Evolutionary conservation across 2,113 vertebrate species (phyloP), one percentile per base, ranked within the genome.

Genomic region (Muscicapa adusta): DNA sequence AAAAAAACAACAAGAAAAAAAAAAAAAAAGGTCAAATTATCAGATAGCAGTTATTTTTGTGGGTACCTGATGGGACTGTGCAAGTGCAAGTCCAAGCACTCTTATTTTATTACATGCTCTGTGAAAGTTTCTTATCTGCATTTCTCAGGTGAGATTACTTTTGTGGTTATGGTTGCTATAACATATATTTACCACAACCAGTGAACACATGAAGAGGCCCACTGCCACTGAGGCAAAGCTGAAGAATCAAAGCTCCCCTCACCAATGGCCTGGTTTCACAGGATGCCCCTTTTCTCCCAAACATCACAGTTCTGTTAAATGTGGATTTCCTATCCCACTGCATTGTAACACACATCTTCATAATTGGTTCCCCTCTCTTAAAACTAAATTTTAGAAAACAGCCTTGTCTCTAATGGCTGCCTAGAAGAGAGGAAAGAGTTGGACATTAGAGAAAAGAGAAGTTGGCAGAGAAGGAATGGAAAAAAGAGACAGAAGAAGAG

Each of bases 41-140:
- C 36, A 74, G 53, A n/a, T 29, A 53, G 58, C 34, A 91, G 42
- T 8, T 57, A 54, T 34, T 93, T 78, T 61, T 20, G 24, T 72
- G 60, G 51, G 28, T 36, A 74, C 67, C 63, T 66, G 45, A 72
- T 1, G 4, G 81, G 58, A 29, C 51, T 62, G 23, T 40, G 76
- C 61, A 77, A 42, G 43, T 72, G 67, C 22, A 25, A 80, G 36
- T 78, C 28, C 23, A 24, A 85, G 34, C 11, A 1, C 77, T 91
- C 25, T 33, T 85, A 82, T 92, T 91, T 36, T 93, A 92, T 94
- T 91, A 72, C 50, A 45, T 0, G 62, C 85, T 73, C 94, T 73
- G 88, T 71, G 43, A 85, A 93, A 91, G 50, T 73, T 95, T 96
- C 95, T 93, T 93, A 89, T 89, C 94, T 88, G 58, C 70, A n/a